Evolutionary conservation across 2,888 invertebrate genomes (phyloP), one percentile per base, ranked within the genome.

Genomic region (Caenorhabditis afra): DNA sequence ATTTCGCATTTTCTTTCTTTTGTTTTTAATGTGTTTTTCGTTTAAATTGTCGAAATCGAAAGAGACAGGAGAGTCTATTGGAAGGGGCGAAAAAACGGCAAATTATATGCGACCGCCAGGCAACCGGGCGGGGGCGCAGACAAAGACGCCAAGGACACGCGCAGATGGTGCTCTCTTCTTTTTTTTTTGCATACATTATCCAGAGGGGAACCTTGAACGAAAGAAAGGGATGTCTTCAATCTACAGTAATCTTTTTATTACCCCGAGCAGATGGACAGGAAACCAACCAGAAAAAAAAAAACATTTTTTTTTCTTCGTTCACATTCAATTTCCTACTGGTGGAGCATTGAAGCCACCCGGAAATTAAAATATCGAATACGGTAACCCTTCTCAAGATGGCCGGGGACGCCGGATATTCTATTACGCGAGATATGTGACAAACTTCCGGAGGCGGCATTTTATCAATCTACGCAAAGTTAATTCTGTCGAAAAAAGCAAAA

Each of bases 161-260:
- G 47, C n/a, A n/a, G n/a, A n/a, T n/a, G 45, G 18, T 49, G 23
- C 16, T 64, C 50, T 35, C 5, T 65, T 23, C 29, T 3, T 16
- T 11, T n/a, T 35, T 49, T 49, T 49, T 62, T 62, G 41, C 39
- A 35, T 35, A 35, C 3, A 12, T 29, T 29, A 29, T 29, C 29
- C 29, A 29, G 7, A 29, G 7, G 29, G 29, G 20, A 49, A 49
- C 61, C 47, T 49, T 49, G 61, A 49, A 49, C 49, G n/a, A 5
- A 16, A n/a, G 7, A 7, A 16, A 16, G 8, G n/a, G 16, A 47
- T 7, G n/a, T 5, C 64, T 52, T 64, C 14, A 64, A 64, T 64
- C 64, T 52, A 52, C 52, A 52, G 64, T 52, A 35, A 39, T 37
- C 49, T n/a, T 16, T 45, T 47, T 18, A 61, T 61, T 61, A 61